phyloP scores from a whole-genome alignment of 1,140 invertebrate species.

The Drosophila takahashii region DNA sequence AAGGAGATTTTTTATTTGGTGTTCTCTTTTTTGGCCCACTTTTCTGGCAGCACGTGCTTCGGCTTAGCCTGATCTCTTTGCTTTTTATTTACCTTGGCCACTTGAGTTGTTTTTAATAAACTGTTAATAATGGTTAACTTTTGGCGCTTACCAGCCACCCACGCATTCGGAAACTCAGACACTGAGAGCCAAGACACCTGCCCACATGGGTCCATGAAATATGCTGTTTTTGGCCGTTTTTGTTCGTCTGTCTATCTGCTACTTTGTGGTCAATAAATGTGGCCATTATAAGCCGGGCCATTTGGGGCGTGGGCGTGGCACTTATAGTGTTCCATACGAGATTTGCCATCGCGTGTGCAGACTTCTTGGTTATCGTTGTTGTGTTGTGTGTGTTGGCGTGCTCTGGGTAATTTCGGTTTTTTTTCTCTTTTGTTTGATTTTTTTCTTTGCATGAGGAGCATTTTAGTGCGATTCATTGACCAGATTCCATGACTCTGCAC shows the following conservation, averaged over 20 bases:
- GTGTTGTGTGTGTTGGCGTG: constrained; percentile 45
- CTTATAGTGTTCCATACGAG: constrained; percentile 15
- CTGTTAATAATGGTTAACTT: constrained; percentile 68
- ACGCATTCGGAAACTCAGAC: constrained; percentile 9
- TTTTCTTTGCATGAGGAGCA: constrained; percentile 15
- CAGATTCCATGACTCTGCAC: constrained; percentile 75
- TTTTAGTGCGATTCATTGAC: constrained; percentile 73
- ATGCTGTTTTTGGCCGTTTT: constrained; percentile 10
- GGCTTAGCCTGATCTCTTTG: constrained; percentile 43
- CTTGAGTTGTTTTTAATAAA: constrained; percentile 50
- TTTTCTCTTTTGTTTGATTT: background rate
- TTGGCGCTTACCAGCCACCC: constrained; percentile 45
- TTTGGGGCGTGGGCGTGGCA: constrained; percentile 47
- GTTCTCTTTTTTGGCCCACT: constrained; percentile 10
- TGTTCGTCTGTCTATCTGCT: constrained; percentile 9
- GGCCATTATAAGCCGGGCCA: constrained; percentile 41
- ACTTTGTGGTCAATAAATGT: constrained; percentile 46
- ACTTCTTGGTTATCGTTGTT: constrained; percentile 27
- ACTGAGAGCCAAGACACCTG: constrained; percentile 37
- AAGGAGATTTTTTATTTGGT: background rate
- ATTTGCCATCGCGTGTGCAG: constrained; percentile 45
- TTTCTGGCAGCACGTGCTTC: constrained; percentile 54
- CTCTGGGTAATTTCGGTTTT: constrained; percentile 48
- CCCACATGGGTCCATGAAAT: constrained; percentile 26
- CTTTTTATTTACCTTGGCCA: constrained; percentile 42